phyloP scores from a whole-genome alignment of 2,888 invertebrate species.

The Trachelus iudaicus region DNA sequence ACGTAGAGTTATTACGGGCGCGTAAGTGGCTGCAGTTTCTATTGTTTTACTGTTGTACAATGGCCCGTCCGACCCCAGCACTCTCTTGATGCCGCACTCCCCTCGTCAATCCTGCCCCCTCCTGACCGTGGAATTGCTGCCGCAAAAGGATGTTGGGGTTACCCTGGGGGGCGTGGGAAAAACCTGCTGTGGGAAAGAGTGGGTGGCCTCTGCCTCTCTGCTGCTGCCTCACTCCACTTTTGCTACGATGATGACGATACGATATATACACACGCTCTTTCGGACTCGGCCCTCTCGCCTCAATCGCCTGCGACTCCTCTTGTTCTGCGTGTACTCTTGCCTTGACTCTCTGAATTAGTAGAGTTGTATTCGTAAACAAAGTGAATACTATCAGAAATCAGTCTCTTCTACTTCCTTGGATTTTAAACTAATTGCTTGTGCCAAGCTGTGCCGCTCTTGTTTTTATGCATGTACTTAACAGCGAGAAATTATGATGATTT shows the following conservation, averaged over 20 bases:
- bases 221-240: slow-evolving; percentile 66
- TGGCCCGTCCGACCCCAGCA: slow-evolving; percentile 55
- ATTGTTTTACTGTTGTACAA: slow-evolving; percentile 63
- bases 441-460: background rate
- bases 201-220: slow-evolving; percentile 70
- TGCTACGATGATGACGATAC: slow-evolving; percentile 49
- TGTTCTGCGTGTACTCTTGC: background rate
- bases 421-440: background rate
- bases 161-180: slow-evolving; percentile 84
- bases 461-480: background rate
- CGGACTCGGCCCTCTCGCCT: background rate
- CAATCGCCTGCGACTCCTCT: background rate
- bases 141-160: slow-evolving; percentile 80
- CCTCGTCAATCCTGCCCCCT: slow-evolving; percentile 18
- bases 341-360: background rate
- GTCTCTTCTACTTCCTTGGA: background rate
- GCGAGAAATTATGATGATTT: background rate
- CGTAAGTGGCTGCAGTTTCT: slow-evolving; percentile 57
- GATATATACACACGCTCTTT: slow-evolving; percentile 34
- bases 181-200: slow-evolving; percentile 84
- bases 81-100: slow-evolving; percentile 24
- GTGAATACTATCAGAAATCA: background rate
- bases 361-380: background rate
- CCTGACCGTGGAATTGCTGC: slow-evolving; percentile 59
- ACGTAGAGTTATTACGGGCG: slow-evolving; percentile 53